A percentile compares a stretch with the other conserved stretches of the same genome.
phyloP scores from a whole-genome alignment of 2,797 vertebrate genomes.

The Lepus oiostolus region DNA sequence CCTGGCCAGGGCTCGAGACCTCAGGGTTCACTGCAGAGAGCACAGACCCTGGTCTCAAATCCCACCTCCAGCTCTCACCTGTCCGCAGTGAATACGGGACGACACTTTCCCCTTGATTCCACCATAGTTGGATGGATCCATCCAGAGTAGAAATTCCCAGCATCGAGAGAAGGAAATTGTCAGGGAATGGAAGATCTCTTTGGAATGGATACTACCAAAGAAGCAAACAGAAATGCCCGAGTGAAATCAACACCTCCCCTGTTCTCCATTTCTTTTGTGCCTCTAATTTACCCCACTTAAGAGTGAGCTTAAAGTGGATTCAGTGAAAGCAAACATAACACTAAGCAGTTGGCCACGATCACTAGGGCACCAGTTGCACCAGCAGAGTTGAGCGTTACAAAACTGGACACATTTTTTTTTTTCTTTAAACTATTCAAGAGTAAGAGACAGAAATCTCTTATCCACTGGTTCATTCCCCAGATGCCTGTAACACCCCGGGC shows the following conservation, averaged over 20 bases:
- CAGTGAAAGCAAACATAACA: not conserved
- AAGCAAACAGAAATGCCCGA: not conserved
- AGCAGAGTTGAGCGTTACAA: too few relatives aligned
- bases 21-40: too few relatives aligned
- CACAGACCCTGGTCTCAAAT: rapidly evolving
- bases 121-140: conserved; percentile 96
- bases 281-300: not conserved
- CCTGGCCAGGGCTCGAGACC: not conserved
- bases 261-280: not conserved
- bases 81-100: conserved; percentile 89
- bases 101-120: conserved; percentile 96
- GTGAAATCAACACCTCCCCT: not conserved
- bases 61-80: conserved; percentile 88
- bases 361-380: not conserved
- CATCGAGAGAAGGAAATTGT: conserved; percentile 98
- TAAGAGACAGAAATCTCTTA: too few relatives aligned
- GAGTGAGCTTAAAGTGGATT: not conserved
- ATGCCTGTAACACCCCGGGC: too few relatives aligned
- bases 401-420: too few relatives aligned
- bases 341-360: too few relatives aligned
- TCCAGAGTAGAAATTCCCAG: conserved; percentile 99
- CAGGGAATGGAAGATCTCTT: conserved; percentile 98
- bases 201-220: conserved; percentile 94
- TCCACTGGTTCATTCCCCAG: too few relatives aligned
- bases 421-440: too few relatives aligned